These are phyloP conservation scores for Brachionus sp. DNA, from an alignment of 1,140 invertebrate genomes.

Conservation along the genomic window DNA sequence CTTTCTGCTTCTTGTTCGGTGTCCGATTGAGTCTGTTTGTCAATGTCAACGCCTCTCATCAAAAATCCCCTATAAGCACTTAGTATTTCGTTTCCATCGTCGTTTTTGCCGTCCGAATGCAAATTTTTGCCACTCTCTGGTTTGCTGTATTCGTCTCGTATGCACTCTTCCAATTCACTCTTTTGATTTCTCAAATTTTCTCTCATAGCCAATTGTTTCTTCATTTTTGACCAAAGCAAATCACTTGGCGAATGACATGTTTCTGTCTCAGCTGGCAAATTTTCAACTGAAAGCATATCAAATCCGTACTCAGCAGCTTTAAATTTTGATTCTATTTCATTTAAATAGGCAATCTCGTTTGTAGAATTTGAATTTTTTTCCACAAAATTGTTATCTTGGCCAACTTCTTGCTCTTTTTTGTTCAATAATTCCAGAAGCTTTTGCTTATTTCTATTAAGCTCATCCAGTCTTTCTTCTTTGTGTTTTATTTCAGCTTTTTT, in stretches of 20 bases:
- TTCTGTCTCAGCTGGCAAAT: neutral
- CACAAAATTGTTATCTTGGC: neutral
- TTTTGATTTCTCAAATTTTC: slow-evolving; percentile 25
- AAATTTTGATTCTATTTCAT: slow-evolving; percentile 23
- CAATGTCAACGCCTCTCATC: neutral
- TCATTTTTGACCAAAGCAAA: slow-evolving; percentile 19
- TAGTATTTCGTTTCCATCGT: neutral
- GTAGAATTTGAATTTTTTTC: neutral
- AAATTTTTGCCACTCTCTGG: neutral
- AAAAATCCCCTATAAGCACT: slow-evolving; percentile 25
- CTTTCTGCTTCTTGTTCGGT: neutral
- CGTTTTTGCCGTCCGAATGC: neutral
- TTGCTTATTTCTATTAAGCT: slow-evolving; percentile 2
- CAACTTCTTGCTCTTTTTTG: neutral
- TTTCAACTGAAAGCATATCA: neutral
- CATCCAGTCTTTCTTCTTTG: slow-evolving; percentile 22
- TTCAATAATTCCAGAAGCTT: neutral
- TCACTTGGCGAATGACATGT: slow-evolving; percentile 6
- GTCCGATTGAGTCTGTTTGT: neutral
- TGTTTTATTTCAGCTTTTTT: slow-evolving; percentile 5
- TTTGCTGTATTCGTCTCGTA: neutral
- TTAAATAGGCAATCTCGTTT: neutral
- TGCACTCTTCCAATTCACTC: slow-evolving; percentile 7
- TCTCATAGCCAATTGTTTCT: slow-evolving; percentile 19
- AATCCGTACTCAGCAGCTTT: slow-evolving; percentile 14